phyloP scores from a whole-genome alignment of 2,888 invertebrate genomes.

The Drosophila mettleri region DNA sequence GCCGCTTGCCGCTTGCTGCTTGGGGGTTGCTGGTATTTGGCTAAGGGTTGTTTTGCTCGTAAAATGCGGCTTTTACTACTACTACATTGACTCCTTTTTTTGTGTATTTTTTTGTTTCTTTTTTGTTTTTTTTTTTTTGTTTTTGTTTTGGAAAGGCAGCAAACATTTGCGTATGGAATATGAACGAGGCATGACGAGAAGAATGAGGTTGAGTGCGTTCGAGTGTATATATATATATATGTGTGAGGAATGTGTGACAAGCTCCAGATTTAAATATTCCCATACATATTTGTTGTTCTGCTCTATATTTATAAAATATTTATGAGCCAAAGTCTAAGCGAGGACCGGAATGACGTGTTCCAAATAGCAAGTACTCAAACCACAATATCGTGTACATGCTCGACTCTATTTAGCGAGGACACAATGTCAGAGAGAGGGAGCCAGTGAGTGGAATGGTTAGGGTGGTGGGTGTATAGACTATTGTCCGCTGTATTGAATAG shows the following conservation, averaged over 20 bases:
- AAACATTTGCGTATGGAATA: slow-evolving; percentile 39
- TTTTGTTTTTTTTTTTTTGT: background rate
- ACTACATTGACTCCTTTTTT: slow-evolving; percentile 9
- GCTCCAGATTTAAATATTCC: slow-evolving; percentile 34
- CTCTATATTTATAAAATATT: slow-evolving; percentile 31
- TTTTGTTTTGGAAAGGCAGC: slow-evolving; percentile 8
- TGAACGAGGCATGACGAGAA: background rate
- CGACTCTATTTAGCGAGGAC: slow-evolving; percentile 6
- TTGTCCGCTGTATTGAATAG: slow-evolving; percentile 1
- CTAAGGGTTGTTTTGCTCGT: slow-evolving; percentile 34
- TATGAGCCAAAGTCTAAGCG: slow-evolving; percentile 7
- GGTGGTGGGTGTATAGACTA: slow-evolving; percentile 4
- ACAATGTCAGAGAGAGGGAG: background rate
- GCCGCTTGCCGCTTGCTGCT: slow-evolving; percentile 19
- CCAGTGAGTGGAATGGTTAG: background rate
- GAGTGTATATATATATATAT: background rate
- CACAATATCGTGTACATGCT: slow-evolving; percentile 1
- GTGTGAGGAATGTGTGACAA: slow-evolving; percentile 38
- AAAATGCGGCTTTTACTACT: slow-evolving; percentile 39
- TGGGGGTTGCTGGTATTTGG: slow-evolving; percentile 40
- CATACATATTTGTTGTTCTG: slow-evolving; percentile 11
- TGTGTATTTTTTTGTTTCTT: background rate
- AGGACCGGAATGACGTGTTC: slow-evolving; percentile 17
- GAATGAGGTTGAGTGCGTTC: slow-evolving; percentile 21
- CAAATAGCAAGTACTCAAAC: slow-evolving; percentile 40